Base-by-base conservation (phyloP, 2,113 vertebrate genomes). In the Pleuronectes platessa region DNA sequence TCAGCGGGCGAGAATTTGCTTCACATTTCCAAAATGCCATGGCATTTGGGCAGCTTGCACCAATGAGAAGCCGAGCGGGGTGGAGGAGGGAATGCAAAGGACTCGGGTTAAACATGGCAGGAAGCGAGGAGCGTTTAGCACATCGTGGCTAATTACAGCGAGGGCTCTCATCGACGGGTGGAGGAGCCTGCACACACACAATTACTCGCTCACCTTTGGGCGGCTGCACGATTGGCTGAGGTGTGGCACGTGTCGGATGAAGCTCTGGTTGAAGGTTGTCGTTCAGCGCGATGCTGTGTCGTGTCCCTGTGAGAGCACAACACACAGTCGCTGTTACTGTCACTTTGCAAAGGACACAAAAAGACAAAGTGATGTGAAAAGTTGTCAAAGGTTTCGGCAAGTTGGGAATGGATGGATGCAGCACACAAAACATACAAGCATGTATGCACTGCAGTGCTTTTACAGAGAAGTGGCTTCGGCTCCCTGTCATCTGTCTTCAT, bases 21-120 rank as follows among this genome's bases (percentile, higher is more conserved):
- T 93, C 93, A 91, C 93, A 94, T 95, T 95, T 94, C 86, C 89
- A 92, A 95, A 95, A 95, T 95, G 94, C 94, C 94, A 93, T 92
- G 94, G 93, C 94, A 95, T 95, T 95, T 95, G 91, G 90, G 86
- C 87, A 93, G 90, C 92, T 92, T 91, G 90, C 92, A 92, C 92
- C 91, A 90, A 91, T 89, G 84, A 90, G 82, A 85, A 84, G 74
- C 86, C 53, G 78, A 63, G 79, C 78, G 82, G 81, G 75, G 87
- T 53, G 80, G 81, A 86, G 79, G 90, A 65, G 79, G 81, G 85
- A 88, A 87, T 73, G 88, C 55, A 74, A 74, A 80, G 80, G 75
- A 76, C 81, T 83, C 10, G 80, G 87, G 90, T 90, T 87, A 90
- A 91, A 84, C 78, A 65, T 51, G 73, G 79, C 66, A 61, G 80